Percentiles rank a stretch among this genome's conserved stretches.
phyloP scores from a whole-genome alignment of 2,797 vertebrate species.

The Enteromius argenteus region DNA sequence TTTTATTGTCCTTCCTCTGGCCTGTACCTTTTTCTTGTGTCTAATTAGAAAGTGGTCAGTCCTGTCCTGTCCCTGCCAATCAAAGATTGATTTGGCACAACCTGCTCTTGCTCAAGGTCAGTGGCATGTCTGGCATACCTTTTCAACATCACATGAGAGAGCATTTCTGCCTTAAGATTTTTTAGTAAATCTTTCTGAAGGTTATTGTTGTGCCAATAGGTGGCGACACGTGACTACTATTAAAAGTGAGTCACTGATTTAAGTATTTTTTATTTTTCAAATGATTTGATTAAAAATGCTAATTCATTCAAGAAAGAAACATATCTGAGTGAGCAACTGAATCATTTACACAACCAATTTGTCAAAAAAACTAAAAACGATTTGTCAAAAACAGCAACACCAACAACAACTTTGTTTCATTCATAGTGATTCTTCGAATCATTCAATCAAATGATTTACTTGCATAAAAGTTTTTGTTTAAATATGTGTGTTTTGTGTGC shows the following conservation, averaged over 20 bases:
- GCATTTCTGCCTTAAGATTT: neutral
- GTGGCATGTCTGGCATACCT: slow-evolving; percentile 14
- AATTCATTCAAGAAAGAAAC: neutral
- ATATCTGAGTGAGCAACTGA: neutral
- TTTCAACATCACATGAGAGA: slow-evolving; percentile 1
- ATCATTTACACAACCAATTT: neutral
- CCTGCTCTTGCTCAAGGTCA: slow-evolving; percentile 29
- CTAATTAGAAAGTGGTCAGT: slow-evolving; percentile 48
- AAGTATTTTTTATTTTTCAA: neutral
- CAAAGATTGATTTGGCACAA: slow-evolving; percentile 20
- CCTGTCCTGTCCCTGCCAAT: neutral
- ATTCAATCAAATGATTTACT: too few relatives aligned
- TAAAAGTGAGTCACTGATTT: neutral
- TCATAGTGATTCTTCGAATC: too few relatives aligned
- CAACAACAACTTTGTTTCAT: too few relatives aligned
- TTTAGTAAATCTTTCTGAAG: neutral
- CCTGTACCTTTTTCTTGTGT: slow-evolving; percentile 14
- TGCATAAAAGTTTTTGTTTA: too few relatives aligned
- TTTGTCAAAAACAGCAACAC: neutral
- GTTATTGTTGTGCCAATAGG: neutral
- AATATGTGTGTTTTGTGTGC: too few relatives aligned
- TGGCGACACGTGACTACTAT: neutral
- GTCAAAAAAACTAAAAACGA: neutral
- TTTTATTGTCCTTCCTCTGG: neutral
- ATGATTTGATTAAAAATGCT: neutral